Evolutionary conservation across 2,797 vertebrate species (phyloP), one percentile per base, ranked within the genome.

Genomic region (Squalus acanthias): DNA sequence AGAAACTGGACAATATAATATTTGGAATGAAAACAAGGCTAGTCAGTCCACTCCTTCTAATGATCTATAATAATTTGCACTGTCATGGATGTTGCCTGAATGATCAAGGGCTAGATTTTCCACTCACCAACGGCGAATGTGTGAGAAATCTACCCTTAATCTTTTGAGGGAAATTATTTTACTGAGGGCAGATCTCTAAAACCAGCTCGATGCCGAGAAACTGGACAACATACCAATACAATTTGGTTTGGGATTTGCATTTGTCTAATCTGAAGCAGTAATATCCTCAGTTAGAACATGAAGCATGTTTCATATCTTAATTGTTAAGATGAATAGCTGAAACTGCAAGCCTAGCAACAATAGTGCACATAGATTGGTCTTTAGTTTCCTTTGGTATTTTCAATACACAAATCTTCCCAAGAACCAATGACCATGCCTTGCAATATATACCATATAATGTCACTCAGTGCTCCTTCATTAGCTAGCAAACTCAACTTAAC

Each of bases 401-500:
- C n/a, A 69, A 67, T 69, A 24, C 9, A 93, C 65, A 67, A 93
- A 93, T 69, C 91, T 93, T 93, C 91, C 65, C 91, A 93, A 93
- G 91, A 93, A 69, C 65, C 91, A 69, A 46, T 93, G 63, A 69
- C 39, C 91, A 93, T 93, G 91, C 91, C 65, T 93, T 67, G 91
- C 13, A 46, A 57, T 82, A 82, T 82, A 39, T 82, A 46, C 39
- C 39, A 82, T 82, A 82, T 67, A 67, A 93, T 65, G 9, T 69
- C 91, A 93, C 65, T 93, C 91, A 91, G 65, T 67, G 91, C 29
- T 67, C 91, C 50, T 93, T 67, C 91, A 93, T 69, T 69, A 93
- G 65, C 65, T 93, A 20, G 91, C 91, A 93, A 93, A 93, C 91
- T 93, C 91, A 93, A 67, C 67, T 93, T 93, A 67, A 93, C 91